These are phyloP conservation scores for Donacobius atricapilla DNA, from an alignment of 2,113 vertebrate species.

Conservation along the genomic window DNA sequence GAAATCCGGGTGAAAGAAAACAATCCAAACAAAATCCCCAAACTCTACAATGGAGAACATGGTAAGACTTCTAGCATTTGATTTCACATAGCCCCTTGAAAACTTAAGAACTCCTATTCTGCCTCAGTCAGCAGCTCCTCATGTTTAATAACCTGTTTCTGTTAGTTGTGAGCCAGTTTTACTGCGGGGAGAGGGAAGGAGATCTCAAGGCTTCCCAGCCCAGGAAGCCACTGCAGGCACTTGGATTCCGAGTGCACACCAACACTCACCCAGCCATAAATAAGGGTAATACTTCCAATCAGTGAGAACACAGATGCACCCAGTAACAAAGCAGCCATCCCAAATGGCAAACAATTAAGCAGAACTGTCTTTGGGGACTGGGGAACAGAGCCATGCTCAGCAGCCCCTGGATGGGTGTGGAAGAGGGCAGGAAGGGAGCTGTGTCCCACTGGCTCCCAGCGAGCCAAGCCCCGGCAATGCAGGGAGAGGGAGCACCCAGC, in stretches of 20 bases:
- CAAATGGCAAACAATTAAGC: background rate
- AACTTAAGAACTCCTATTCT: background rate
- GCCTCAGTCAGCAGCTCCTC: background rate
- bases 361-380: background rate
- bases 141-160: background rate
- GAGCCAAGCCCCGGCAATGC: background rate
- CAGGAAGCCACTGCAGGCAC: background rate
- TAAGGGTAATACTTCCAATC: background rate
- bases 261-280: background rate
- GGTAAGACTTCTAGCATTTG: background rate
- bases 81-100: background rate
- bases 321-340: background rate
- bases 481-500: background rate
- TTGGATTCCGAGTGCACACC: background rate
- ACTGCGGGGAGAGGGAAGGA: background rate
- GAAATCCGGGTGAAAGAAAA: background rate
- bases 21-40: background rate
- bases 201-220: background rate
- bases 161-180: background rate
- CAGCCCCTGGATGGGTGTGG: accelerated
- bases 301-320: background rate
- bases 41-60: background rate
- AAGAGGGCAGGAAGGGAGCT: background rate
- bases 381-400: background rate
- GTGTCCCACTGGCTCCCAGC: background rate